Conservation (phyloP, 2,113 vertebrate genomes). For the Scalopus aquaticus region DNA sequence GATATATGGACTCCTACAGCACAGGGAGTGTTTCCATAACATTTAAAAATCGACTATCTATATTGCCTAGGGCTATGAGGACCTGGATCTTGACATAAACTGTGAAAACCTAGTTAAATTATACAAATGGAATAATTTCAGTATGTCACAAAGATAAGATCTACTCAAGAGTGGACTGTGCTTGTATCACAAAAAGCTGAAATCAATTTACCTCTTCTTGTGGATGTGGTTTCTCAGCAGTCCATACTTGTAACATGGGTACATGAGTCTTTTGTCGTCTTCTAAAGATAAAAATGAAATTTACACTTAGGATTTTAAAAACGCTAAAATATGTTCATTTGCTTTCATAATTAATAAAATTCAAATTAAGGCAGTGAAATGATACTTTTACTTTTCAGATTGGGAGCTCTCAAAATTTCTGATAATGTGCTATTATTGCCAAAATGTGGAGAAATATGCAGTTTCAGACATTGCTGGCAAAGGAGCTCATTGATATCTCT, state of each 20-base stretch:
- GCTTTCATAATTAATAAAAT: conserved; percentile 23
- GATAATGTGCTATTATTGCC: background rate
- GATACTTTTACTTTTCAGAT: conserved; percentile 1
- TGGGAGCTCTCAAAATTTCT: background rate
- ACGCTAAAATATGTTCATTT: background rate
- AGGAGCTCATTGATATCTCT: background rate
- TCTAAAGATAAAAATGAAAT: conserved; percentile 83
- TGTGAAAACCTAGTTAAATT: background rate
- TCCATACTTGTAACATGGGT: conserved; percentile 97
- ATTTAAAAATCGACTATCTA: background rate
- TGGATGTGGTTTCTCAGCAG: conserved; percentile 96
- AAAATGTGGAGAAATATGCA: background rate
- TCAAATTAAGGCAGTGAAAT: conserved; percentile 24
- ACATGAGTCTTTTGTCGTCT: conserved; percentile 95
- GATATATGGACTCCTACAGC: background rate
- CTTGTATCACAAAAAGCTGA: background rate
- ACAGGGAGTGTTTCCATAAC: background rate
- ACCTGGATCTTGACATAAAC: background rate
- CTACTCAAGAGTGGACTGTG: background rate
- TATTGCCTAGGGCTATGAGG: background rate
- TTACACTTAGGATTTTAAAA: conserved; percentile 52
- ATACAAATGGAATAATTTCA: background rate
- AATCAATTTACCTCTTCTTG: conserved; percentile 93
- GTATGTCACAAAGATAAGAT: background rate
- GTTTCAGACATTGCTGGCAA: background rate